Base-by-base conservation (phyloP, 1,140 invertebrate species). In the Cydia fagiglandana region DNA sequence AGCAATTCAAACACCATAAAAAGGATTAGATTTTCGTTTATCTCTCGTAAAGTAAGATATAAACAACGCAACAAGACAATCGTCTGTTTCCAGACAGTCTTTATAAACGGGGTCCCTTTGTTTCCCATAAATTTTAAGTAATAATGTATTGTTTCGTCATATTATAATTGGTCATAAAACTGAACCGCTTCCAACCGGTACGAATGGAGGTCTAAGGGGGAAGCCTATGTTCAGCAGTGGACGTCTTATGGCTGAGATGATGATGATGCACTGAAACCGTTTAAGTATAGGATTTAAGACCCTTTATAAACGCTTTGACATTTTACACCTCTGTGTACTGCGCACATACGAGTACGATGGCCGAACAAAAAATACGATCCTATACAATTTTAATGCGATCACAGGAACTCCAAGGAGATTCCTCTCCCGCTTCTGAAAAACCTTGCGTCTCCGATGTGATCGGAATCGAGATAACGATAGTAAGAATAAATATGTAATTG, bases 321-420 rank as follows among this genome's bases (percentile, higher is more conserved):
- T 24, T 61, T 24, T 61, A 61, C 56, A 38, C 28, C 66, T 38
- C 66, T 70, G 66, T 70, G 66, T 38, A 70, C 66, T 38, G 66
- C n/a, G 30, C 4, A 34, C 34, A 17, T 70, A 45, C 83, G 82
- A 81, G 73, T 41, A 81, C 83, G 82, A 81, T 78, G 77, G 76
- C 64, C 34, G 70, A n/a, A 74, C 84, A 89, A 89, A 91, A 91
- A 88, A 78, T 56, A 75, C 78, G 84, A 86, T 86, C 78, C 86
- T 84, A 88, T 89, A 89, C 89, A 89, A 89, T 89, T 88, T 91
- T 91, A 91, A 91, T 91, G 88, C 87, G 86, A 83, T 81, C 86
- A 76, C 76, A 74, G 83, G 88, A 84, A 88, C 88, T 88, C 88
- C 86, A 87, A 87, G 85, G 82, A 82, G 82, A 89, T 88, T 86